These are phyloP conservation scores for Ginglymostoma cirratum DNA, from an alignment of 2,113 vertebrate species.

Conservation along the genomic window DNA sequence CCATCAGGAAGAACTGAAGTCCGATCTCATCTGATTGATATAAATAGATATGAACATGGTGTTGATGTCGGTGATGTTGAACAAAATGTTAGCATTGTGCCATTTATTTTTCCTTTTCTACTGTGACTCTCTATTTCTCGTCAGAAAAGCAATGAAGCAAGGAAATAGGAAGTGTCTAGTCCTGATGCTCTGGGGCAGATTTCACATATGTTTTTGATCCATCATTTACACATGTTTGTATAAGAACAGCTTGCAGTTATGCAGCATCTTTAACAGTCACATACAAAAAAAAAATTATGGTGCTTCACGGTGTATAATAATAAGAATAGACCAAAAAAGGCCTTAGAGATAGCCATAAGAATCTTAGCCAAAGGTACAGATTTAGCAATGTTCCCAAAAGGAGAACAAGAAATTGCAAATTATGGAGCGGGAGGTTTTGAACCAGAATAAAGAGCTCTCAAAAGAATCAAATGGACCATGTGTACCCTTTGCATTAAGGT, in stretches of 20 bases:
- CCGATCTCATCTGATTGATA: neutral
- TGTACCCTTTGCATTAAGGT: neutral
- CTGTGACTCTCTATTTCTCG: neutral
- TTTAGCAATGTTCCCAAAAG: neutral
- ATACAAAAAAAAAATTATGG: neutral
- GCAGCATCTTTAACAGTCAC: neutral
- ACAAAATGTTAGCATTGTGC: too few species aligned
- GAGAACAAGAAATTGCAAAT: neutral
- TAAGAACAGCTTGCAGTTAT: neutral
- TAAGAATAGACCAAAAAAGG: neutral
- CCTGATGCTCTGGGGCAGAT: neutral
- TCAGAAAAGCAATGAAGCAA: neutral
- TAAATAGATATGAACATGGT: neutral
- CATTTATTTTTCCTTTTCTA: neutral
- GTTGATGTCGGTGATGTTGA: neutral
- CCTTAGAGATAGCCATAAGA: neutral
- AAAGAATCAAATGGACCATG: neutral
- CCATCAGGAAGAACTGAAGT: neutral
- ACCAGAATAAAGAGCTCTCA: neutral
- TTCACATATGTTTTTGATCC: neutral
- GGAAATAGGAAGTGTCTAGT: neutral
- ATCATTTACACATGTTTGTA: neutral
- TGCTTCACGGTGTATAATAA: neutral
- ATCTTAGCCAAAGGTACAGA: neutral
- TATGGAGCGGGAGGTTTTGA: neutral